Evolutionary conservation across 2,888 invertebrate genomes (phyloP).

Genomic region (Drosophila conformis): DNA sequence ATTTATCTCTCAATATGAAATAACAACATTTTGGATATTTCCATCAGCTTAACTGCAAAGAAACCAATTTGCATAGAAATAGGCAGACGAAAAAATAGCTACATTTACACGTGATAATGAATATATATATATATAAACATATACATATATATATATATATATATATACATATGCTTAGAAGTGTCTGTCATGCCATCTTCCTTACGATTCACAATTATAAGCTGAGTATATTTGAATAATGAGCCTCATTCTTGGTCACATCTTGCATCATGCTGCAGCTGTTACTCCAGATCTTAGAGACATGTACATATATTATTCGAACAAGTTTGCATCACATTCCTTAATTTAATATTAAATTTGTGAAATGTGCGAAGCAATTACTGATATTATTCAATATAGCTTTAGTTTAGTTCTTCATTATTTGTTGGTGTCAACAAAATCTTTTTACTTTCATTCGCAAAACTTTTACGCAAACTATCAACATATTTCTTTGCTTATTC

Average conservation of each 20-base stretch:
- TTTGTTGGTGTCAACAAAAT: neutral
- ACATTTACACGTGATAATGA: no score
- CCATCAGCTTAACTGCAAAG: neutral
- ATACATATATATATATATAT: neutral
- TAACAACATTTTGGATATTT: neutral
- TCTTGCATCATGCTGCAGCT: neutral
- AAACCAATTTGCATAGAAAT: neutral
- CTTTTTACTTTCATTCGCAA: neutral
- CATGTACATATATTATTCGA: neutral
- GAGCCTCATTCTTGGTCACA: neutral
- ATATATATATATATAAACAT: neutral
- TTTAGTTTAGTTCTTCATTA: neutral
- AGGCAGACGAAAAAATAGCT: neutral
- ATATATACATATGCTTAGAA: neutral
- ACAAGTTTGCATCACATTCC: neutral
- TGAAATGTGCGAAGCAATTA: neutral
- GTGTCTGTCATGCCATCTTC: neutral
- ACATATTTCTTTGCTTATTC: slow-evolving; percentile 1
- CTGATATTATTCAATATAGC: neutral
- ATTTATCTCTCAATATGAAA: neutral
- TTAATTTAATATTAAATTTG: no score
- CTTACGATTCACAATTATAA: neutral
- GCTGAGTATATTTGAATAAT: neutral
- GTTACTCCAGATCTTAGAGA: neutral
- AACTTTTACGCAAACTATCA: neutral